Evolutionary conservation across 2,797 vertebrate genomes (phyloP), one percentile per base, ranked within the genome.

Genomic region (Threskiornis aethiopicus): DNA sequence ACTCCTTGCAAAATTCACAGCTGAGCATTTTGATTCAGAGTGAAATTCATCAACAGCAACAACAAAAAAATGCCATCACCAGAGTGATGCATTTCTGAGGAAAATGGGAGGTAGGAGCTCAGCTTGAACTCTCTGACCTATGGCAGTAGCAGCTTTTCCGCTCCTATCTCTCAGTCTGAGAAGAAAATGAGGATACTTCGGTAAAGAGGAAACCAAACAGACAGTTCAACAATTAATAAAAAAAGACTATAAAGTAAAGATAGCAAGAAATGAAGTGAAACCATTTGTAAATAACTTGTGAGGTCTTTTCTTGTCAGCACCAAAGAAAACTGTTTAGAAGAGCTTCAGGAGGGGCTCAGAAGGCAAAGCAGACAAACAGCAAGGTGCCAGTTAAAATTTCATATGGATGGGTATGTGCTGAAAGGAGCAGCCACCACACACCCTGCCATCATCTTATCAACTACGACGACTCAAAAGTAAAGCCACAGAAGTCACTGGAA

Each of bases 11-110:
- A 80, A 85, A 73, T 83, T 89, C 94, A 75, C 81, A 87, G 84
- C 87, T 85, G 89, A 95, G 52, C n/a, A 13, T 89, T 91, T 90
- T 6, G 15, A 89, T 87, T 94, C 75, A 77, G 29, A 78, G 72
- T 49, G 67, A 91, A 93, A 87, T 71, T 85, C 26, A 79, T 61
- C 55, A 88, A 15, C 47, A 94, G 5, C 51, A 81, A 61, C 49
- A 87, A 78, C 46, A 85, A 64, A 76, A 84, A 64, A 79, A 4
- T 9, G 2, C 61, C 55, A 35, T 52, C 47, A 25, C 17, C 51
- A 57, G 54, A 70, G 42, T 16, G 54, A 29, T 55, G 66, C 9
- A 5, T 66, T 94, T 92, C 67, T 64, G 55, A 64, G 46, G 71
- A 79, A 87, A 89, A 87, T 4, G 26, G 42, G 62, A 62, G 12